phyloP scores from a whole-genome alignment of 2,113 vertebrate species.

The Lagopus muta region DNA sequence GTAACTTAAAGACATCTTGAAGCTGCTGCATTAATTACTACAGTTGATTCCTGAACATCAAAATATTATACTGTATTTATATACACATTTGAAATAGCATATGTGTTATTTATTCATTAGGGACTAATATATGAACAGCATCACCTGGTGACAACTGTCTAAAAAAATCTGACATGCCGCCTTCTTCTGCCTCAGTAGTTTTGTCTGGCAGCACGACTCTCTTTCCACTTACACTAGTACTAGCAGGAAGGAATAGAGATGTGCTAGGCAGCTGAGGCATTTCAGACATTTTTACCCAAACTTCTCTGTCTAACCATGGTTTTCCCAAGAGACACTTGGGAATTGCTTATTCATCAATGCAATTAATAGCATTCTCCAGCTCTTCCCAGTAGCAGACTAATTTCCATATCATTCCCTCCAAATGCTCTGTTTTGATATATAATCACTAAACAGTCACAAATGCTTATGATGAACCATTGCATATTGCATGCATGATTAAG shows the following conservation, averaged over 20 bases:
- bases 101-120: slow-evolving; percentile 47
- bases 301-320: not conserved
- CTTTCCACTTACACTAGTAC: not conserved
- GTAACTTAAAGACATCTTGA: not conserved
- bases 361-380: not conserved
- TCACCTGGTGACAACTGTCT: slow-evolving; percentile 45
- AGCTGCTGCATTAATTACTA: not conserved
- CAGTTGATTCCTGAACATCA: not conserved
- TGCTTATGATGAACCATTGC: not conserved
- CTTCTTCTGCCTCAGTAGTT: not conserved
- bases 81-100: slow-evolving; percentile 7
- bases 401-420: not conserved
- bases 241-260: not conserved
- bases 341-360: not conserved
- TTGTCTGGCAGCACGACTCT: not conserved
- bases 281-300: not conserved
- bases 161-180: not conserved
- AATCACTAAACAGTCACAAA: not conserved
- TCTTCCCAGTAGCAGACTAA: not conserved
- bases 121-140: slow-evolving; percentile 26
- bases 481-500: not conserved
- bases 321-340: not conserved
- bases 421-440: not conserved
- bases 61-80: slow-evolving; percentile 49
- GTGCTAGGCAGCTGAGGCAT: not conserved